These are phyloP conservation scores for Junonia oenone DNA, from an alignment of 2,888 invertebrate genomes.

Conservation along the genomic window DNA sequence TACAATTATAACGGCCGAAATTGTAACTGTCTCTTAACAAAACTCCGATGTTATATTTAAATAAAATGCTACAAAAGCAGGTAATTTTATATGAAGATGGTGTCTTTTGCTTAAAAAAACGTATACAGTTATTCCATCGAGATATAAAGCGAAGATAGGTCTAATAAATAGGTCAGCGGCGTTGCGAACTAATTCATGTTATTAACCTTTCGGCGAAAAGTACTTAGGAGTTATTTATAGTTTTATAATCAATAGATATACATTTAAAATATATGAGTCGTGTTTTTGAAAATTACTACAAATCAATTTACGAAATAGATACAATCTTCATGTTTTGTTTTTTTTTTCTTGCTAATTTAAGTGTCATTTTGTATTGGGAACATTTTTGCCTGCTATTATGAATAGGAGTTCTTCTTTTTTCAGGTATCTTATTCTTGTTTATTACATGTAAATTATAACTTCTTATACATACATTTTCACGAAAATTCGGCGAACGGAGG, in stretches of 20 bases:
- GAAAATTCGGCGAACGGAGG: too few relatives aligned
- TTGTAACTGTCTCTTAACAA: conserved; percentile 74
- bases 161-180: conserved; percentile 74
- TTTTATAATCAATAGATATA: conserved; percentile 59
- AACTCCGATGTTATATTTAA: conserved; percentile 57
- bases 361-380: neutral
- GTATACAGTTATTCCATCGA: conserved; percentile 50
- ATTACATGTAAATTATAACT: too few relatives aligned
- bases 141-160: conserved; percentile 51
- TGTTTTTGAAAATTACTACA: conserved; percentile 2
- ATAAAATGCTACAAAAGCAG: conserved; percentile 65
- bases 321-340: neutral
- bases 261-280: conserved; percentile 18
- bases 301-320: neutral
- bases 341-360: neutral
- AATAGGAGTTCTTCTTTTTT: too few relatives aligned
- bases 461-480: too few relatives aligned
- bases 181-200: conserved; percentile 48
- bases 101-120: conserved; percentile 56
- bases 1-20: conserved; percentile 79
- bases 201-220: conserved; percentile 62
- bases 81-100: conserved; percentile 65
- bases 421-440: too few relatives aligned
- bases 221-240: conserved; percentile 62
- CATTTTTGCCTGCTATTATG: too few relatives aligned